These are phyloP conservation scores for Hydrolagus colliei DNA, from an alignment of 2,797 vertebrate genomes.

Conservation along the genomic window DNA sequence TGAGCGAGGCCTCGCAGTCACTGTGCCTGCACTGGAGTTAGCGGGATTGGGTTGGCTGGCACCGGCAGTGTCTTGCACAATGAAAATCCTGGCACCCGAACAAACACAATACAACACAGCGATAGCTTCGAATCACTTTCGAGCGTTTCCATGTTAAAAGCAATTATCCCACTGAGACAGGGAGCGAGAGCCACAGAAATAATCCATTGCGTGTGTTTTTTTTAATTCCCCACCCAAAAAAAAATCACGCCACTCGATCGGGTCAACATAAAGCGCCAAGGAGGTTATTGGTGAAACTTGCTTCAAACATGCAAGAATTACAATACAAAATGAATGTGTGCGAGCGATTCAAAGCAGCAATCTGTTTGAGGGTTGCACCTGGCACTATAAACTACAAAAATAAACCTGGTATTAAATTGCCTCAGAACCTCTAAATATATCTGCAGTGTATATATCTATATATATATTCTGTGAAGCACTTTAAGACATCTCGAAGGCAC, in stretches of 20 bases:
- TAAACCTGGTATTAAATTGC: not conserved
- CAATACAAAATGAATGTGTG: not conserved
- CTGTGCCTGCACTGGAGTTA: not conserved
- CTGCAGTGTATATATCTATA: too few relatives aligned
- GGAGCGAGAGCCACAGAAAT: not conserved
- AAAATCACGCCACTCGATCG: too few relatives aligned
- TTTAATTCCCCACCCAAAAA: not conserved
- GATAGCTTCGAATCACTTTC: not conserved
- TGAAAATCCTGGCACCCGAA: conserved; percentile 6
- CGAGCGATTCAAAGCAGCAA: not conserved
- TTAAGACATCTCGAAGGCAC: too few relatives aligned
- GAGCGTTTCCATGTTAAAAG: not conserved
- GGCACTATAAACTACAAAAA: not conserved
- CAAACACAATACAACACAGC: not conserved
- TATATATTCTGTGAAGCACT: too few relatives aligned
- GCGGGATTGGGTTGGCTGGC: not conserved
- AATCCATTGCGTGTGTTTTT: not conserved
- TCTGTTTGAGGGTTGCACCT: conserved; percentile 2
- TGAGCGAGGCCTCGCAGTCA: not conserved
- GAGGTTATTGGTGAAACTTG: too few relatives aligned
- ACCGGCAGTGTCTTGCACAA: not conserved
- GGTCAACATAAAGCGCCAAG: too few relatives aligned
- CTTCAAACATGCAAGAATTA: conserved; percentile 5
- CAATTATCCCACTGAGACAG: not conserved
- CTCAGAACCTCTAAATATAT: too few relatives aligned